These are phyloP conservation scores for Melospiza georgiana DNA, from an alignment of 2,113 vertebrate species.

Conservation along the genomic window DNA sequence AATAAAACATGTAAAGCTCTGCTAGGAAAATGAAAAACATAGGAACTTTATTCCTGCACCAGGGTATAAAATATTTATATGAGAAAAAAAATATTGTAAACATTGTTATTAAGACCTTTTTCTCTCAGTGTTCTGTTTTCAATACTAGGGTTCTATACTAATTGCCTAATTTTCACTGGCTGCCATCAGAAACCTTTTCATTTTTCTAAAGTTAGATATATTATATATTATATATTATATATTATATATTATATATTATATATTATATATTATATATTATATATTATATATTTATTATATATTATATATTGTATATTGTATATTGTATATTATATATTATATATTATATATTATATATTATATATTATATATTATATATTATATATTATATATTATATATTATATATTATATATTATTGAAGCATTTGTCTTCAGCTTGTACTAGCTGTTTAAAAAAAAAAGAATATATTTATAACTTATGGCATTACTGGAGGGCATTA, in stretches of 20 bases:
- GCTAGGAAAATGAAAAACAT: neutral
- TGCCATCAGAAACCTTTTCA: neutral
- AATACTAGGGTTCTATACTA: neutral
- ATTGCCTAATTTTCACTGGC: neutral
- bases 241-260: neutral
- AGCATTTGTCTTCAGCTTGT: neutral
- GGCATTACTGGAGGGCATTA: constrained; percentile 28
- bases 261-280: neutral
- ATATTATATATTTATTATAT: neutral
- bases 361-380: neutral
- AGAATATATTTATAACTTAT: constrained; percentile 17
- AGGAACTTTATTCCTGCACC: neutral
- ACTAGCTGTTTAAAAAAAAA: neutral
- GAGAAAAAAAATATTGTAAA: neutral
- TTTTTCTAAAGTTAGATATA: neutral
- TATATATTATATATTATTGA: neutral
- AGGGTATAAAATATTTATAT: constrained; percentile 30
- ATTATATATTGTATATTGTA: neutral
- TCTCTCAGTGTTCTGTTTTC: neutral
- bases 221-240: neutral
- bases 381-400: neutral
- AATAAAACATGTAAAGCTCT: constrained; percentile 40
- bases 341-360: neutral
- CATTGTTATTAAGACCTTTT: neutral
- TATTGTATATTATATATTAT: neutral